phyloP scores from a whole-genome alignment of 2,888 invertebrate species.

The Nebria brevicollis region DNA sequence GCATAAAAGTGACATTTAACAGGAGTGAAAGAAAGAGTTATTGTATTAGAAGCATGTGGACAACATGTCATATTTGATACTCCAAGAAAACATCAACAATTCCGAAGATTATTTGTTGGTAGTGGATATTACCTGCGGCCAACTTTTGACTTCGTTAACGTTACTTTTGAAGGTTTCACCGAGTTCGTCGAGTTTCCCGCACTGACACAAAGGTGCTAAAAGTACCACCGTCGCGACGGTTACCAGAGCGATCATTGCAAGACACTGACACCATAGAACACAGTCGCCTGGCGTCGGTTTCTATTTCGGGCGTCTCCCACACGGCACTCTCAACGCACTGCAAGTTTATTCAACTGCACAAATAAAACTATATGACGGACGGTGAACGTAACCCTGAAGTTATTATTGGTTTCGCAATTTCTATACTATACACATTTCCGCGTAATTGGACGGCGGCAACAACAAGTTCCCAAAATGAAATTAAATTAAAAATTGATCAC shows the following conservation, averaged over 20 bases:
- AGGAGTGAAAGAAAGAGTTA: no score
- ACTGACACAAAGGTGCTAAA: background rate
- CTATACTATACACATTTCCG: no score
- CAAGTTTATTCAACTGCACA: conserved; percentile 44
- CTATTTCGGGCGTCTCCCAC: conserved; percentile 6
- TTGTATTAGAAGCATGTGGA: no score
- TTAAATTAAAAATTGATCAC: no score
- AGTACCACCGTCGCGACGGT: conserved; percentile 13
- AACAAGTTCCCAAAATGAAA: no score
- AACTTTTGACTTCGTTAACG: conserved; percentile 64
- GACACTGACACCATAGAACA: background rate
- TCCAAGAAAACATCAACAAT: background rate
- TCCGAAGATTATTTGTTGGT: background rate
- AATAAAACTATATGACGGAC: conserved; percentile 3
- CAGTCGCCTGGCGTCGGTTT: conserved; percentile 27
- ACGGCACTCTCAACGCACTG: conserved; percentile 10
- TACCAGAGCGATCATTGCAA: conserved; percentile 24
- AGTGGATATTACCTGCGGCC: conserved; percentile 28
- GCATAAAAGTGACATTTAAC: background rate
- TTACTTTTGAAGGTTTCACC: conserved; percentile 68
- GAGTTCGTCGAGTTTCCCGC: conserved; percentile 65
- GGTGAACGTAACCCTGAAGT: conserved; percentile 4
- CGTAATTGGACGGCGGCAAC: no score
- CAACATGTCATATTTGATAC: background rate
- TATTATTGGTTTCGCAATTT: background rate